phyloP scores from a whole-genome alignment of 2,888 invertebrate genomes.

The Leptarthrus brevirostris region DNA sequence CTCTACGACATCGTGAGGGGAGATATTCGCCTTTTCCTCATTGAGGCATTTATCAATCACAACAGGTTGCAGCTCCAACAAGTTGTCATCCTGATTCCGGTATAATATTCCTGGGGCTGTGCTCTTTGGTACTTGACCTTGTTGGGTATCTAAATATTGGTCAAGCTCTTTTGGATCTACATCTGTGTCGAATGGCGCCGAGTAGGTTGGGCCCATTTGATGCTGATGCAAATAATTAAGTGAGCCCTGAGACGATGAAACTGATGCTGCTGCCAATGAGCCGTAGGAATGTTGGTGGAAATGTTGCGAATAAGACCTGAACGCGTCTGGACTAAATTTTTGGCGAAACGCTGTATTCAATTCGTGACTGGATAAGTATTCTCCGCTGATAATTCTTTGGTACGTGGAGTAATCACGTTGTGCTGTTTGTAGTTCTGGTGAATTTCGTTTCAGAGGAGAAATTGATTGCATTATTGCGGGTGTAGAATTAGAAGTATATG shows the following conservation, averaged over 20 bases:
- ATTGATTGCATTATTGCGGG: constrained; percentile 49
- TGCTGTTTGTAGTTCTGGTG: constrained; percentile 40
- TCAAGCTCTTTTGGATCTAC: constrained; percentile 67
- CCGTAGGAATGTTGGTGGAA: constrained; percentile 43
- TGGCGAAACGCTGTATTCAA: constrained; percentile 15
- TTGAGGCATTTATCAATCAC: constrained; percentile 49
- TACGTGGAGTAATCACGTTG: constrained; percentile 14
- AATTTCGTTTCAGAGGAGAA: constrained; percentile 51
- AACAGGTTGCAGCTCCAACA: constrained; percentile 58
- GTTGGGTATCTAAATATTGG: constrained; percentile 65
- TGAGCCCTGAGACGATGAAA: constrained; percentile 63
- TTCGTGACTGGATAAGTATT: constrained; percentile 32
- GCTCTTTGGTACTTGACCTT: constrained; percentile 32
- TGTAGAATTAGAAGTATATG: constrained; percentile 53
- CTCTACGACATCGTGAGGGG: not conserved
- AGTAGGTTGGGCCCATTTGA: constrained; percentile 48
- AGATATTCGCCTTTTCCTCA: constrained; percentile 9
- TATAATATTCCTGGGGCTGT: constrained; percentile 49
- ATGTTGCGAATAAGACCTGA: constrained; percentile 42
- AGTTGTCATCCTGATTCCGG: constrained; percentile 56
- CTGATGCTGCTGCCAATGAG: constrained; percentile 52
- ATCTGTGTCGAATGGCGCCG: constrained; percentile 57
- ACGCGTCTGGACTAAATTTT: constrained; percentile 42
- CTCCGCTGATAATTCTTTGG: constrained; percentile 28
- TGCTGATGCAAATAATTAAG: constrained; percentile 63